phyloP scores from a whole-genome alignment of 1,140 invertebrate species.

The Nebria ingens region DNA sequence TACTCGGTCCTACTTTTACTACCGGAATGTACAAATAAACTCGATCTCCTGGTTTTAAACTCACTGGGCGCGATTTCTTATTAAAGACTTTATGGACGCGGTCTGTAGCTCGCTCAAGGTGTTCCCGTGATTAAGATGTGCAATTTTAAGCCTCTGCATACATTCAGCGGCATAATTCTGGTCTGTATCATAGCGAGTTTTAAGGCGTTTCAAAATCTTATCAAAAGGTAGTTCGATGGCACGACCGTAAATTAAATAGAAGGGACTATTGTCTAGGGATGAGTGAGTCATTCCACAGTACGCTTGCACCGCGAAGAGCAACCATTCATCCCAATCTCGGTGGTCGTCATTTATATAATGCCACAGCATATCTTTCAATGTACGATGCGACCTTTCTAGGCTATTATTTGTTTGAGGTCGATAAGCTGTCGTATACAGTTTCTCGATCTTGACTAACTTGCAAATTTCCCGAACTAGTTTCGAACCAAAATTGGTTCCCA shows the following conservation, averaged over 20 bases:
- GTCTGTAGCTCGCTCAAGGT: conserved; percentile 3
- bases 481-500: conserved; percentile 25
- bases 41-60: background rate
- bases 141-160: conserved; percentile 13
- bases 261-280: conserved; percentile 22
- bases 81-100: conserved; percentile 13
- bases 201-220: conserved; percentile 15
- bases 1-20: conserved; percentile 5
- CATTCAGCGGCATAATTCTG: conserved; percentile 17
- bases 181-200: conserved; percentile 15
- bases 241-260: conserved; percentile 19
- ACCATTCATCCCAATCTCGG: conserved; percentile 28
- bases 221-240: conserved; percentile 17
- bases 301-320: conserved; percentile 19
- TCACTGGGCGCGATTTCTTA: conserved; percentile 2
- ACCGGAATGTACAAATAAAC: conserved; percentile 12
- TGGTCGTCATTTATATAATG: conserved; percentile 18
- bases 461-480: conserved; percentile 22
- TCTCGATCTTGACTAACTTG: conserved; percentile 23
- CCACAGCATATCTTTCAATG: conserved; percentile 16
- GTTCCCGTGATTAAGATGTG: conserved; percentile 10
- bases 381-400: conserved; percentile 19
- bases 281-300: conserved; percentile 23
- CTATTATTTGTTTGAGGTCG: conserved; percentile 22
- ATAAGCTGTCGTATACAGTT: conserved; percentile 23